These are phyloP conservation scores for Thermophis baileyi DNA, from an alignment of 2,113 vertebrate species.

Conservation along the genomic window DNA sequence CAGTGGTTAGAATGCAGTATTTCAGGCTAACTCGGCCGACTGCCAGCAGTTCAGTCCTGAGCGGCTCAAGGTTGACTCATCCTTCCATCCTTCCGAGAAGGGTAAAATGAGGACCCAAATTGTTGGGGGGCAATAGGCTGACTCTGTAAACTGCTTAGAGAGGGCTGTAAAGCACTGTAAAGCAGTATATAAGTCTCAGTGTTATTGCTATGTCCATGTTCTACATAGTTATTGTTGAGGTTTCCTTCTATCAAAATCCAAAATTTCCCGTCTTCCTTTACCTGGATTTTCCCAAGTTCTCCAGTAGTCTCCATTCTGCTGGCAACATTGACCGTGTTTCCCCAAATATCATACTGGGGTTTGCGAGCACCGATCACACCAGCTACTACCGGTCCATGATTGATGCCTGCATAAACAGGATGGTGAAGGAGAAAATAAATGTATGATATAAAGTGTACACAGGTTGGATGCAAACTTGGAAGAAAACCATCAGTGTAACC, in stretches of 20 bases:
- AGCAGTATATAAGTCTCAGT: too few species aligned
- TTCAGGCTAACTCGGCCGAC: too few species aligned
- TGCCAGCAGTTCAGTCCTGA: too few species aligned
- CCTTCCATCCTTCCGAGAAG: too few species aligned
- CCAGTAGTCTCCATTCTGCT: conserved; percentile 97
- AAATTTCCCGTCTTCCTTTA: conserved; percentile 30
- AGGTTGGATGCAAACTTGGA: background rate
- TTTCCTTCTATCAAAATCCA: background rate
- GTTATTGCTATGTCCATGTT: background rate
- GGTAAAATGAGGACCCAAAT: too few species aligned
- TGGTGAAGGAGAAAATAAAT: background rate
- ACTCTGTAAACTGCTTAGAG: too few species aligned
- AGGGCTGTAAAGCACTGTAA: too few species aligned
- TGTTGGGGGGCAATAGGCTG: too few species aligned
- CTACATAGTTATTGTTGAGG: background rate
- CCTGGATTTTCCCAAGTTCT: conserved; percentile 96
- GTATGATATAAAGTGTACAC: background rate
- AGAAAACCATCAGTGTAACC: background rate
- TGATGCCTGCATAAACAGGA: conserved; percentile 79
- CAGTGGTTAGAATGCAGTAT: too few species aligned
- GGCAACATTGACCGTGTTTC: conserved; percentile 95
- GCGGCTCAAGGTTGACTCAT: too few species aligned
- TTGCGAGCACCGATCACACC: conserved; percentile 98
- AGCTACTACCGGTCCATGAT: conserved; percentile 93
- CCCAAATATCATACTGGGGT: conserved; percentile 98